Base-by-base conservation (phyloP, 2,113 vertebrate genomes). In the Narcine bancroftii region DNA sequence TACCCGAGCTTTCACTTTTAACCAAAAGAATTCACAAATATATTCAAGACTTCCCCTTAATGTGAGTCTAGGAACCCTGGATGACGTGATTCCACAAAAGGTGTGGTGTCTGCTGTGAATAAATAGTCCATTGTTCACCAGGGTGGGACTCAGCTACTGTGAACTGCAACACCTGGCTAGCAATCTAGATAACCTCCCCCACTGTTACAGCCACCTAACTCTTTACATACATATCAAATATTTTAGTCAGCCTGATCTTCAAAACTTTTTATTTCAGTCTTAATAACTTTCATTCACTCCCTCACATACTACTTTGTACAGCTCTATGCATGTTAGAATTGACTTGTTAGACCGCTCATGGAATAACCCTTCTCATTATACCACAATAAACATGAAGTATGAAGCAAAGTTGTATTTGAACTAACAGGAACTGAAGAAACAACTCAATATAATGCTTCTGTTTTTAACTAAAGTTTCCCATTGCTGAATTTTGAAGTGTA, bases 91-190 rank as follows among this genome's bases (percentile, higher is more conserved):
- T 33, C 39, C 26, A 47, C 39, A 91, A 39, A 42, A 91, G 89
- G 24, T 71, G 89, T 91, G 89, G 65, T 47, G 42, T 45, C 89
- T 91, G 63, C 89, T 47, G 10, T 91, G 89, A 69, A 91, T 91
- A 65, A 91, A 69, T 71, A 47, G 42, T 33, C 89, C 45, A 91
- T 69, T 91, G 65, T 91, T 69, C 65, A 29, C 65, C 47, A 2
- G 63, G 89, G 89, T 91, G 89, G 81, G 89, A 69, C 89, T 45
- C n/a, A 60, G n/a, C 53, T 87, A 39, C 53, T 4, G 24, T 69
- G 63, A 91, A 65, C 63, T 69, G 65, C 63, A 24, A 45, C 63
- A 91, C 39, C 89, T 91, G 65, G 89, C 36, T 26, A 91, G 33
- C 47, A 65, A 69, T 69, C 66, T 69, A 11, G 26, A 2, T 91